A percentile compares a stretch with the other conserved stretches of the same genome.
These are phyloP conservation scores for Mixornis gularis DNA, from an alignment of 2,113 vertebrate species.

Conservation along the genomic window DNA sequence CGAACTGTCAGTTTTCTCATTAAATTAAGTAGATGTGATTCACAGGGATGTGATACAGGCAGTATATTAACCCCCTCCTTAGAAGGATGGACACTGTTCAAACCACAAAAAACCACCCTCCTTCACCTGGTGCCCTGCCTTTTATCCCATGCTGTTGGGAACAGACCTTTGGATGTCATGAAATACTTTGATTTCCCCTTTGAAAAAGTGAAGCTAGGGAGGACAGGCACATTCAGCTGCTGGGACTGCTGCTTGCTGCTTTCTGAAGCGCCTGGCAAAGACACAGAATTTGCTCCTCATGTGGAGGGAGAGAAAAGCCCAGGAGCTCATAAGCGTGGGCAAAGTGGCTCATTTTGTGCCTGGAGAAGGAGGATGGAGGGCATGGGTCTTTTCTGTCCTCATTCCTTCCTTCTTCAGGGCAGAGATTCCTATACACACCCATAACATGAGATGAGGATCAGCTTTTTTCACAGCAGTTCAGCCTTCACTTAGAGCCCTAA, in stretches of 20 bases:
- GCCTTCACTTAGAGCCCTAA: neutral
- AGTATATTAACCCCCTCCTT: neutral
- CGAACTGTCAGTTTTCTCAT: neutral
- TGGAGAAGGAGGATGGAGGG: neutral
- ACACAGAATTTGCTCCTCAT: neutral
- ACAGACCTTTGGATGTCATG: neutral
- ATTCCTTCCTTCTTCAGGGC: neutral
- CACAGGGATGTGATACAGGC: neutral
- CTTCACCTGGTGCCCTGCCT: neutral
- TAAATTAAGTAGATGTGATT: neutral
- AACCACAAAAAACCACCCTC: neutral
- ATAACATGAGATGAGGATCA: neutral
- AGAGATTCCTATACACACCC: neutral
- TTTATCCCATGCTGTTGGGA: neutral
- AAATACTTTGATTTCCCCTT: neutral
- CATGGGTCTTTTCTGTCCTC: rapidly evolving
- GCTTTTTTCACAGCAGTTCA: neutral
- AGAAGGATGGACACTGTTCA: neutral
- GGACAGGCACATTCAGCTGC: rapidly evolving
- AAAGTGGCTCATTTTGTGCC: neutral
- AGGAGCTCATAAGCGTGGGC: neutral
- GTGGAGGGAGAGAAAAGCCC: neutral
- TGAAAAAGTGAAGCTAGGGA: neutral
- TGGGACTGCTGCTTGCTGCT: neutral
- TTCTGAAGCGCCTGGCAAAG: neutral